Conservation (phyloP, 2,113 vertebrate species). For the Elephas maximus region DNA sequence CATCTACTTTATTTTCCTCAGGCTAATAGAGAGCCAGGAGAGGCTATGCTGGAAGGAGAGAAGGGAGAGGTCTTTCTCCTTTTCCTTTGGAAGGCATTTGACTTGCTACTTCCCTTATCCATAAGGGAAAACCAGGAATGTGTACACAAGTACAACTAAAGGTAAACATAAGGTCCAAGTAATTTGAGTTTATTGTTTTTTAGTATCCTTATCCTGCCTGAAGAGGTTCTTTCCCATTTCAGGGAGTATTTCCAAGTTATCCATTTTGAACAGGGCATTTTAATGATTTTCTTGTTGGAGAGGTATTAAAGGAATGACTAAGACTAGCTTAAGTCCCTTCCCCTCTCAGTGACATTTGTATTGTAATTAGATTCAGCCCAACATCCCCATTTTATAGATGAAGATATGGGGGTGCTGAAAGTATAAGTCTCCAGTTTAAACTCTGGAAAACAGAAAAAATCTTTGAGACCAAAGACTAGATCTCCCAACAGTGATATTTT, state of each 20-base stretch:
- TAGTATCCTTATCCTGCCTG: not conserved
- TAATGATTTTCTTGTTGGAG: constrained; percentile 31
- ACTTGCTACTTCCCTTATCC: not conserved
- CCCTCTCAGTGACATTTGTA: not conserved
- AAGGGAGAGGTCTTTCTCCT: not conserved
- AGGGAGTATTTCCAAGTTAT: not conserved
- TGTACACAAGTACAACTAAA: constrained; percentile 3
- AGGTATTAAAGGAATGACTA: not conserved
- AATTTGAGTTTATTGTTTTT: constrained; percentile 49
- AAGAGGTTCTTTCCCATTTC: not conserved
- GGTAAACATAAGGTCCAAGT: not conserved
- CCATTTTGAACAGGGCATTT: not conserved
- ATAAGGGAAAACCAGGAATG: not conserved
- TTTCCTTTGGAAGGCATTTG: not conserved
- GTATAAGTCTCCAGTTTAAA: not conserved
- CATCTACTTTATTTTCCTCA: not conserved
- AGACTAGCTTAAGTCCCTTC: not conserved
- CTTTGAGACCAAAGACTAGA: not conserved
- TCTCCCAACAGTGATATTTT: constrained; percentile 13
- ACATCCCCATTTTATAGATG: not conserved
- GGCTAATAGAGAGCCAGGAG: not conserved
- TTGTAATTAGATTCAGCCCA: constrained; percentile 52
- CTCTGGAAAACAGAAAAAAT: not conserved
- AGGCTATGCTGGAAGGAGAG: not conserved
- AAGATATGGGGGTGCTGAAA: not conserved